A percentile compares a stretch with the other conserved stretches of the same genome.
These are phyloP conservation scores for Lasioglossum lativentre DNA, from an alignment of 2,888 invertebrate genomes.

Conservation along the genomic window DNA sequence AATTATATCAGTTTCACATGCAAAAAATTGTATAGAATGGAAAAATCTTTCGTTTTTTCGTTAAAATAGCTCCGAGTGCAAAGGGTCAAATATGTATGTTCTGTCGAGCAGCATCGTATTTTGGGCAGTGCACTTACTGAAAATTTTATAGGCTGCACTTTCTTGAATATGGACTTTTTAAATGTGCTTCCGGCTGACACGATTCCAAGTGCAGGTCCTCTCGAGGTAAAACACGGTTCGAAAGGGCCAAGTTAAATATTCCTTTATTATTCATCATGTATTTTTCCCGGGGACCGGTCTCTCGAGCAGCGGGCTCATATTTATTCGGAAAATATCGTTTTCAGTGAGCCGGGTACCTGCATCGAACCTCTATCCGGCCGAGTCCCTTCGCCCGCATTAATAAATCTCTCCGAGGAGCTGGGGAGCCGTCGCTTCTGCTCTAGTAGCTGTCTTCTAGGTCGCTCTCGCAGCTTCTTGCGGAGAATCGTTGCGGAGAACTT, in stretches of 20 bases:
- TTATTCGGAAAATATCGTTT: conserved; percentile 29
- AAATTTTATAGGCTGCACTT: not conserved
- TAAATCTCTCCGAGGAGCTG: conserved; percentile 35
- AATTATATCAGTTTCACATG: too few species aligned
- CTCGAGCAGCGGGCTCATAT: conserved; percentile 4
- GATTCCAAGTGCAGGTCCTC: not conserved
- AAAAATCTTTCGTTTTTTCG: too few species aligned
- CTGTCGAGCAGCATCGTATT: too few species aligned
- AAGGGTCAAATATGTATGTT: too few species aligned
- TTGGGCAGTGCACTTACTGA: not conserved
- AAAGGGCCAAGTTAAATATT: not conserved
- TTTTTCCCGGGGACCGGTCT: not conserved
- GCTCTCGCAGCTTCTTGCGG: conserved; percentile 8
- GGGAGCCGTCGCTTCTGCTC: conserved; percentile 1
- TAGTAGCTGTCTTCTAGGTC: not conserved
- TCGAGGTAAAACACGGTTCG: not conserved
- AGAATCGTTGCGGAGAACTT: not conserved
- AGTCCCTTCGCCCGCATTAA: conserved; percentile 26
- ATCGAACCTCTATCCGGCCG: not conserved
- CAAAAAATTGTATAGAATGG: too few species aligned
- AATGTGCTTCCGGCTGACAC: not conserved
- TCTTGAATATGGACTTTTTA: not conserved
- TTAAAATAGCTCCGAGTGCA: too few species aligned
- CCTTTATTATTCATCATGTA: conserved; percentile 39
- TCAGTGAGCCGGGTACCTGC: not conserved